These are phyloP conservation scores for Scaptomyza flava DNA, from an alignment of 2,888 invertebrate species.

Conservation along the genomic window DNA sequence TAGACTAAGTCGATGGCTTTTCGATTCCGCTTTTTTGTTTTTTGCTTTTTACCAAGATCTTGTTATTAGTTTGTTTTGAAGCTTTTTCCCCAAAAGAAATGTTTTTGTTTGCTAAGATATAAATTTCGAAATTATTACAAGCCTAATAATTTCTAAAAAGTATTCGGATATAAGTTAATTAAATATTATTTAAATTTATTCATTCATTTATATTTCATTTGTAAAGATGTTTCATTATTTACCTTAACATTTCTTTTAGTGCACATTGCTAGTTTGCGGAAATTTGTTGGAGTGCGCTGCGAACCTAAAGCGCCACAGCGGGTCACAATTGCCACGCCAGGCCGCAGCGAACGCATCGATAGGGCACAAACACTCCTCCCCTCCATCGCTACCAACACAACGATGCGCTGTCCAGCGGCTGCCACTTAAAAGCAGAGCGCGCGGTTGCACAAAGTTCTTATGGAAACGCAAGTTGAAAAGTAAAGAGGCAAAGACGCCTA, in stretches of 20 bases:
- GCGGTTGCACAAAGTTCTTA: constrained; percentile 24
- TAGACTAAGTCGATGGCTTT: constrained; percentile 63
- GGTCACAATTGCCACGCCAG: constrained; percentile 40
- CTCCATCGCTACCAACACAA: constrained; percentile 29
- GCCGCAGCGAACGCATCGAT: constrained; percentile 20
- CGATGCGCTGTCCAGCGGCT: constrained; percentile 54
- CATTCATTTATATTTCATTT: neutral
- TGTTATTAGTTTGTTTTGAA: constrained; percentile 14
- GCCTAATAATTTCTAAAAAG: too few relatives aligned
- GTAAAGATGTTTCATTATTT: neutral
- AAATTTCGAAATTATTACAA: too few relatives aligned
- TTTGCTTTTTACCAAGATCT: constrained; percentile 3
- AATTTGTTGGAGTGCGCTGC: constrained; percentile 24
- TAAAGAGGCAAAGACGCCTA: constrained; percentile 27
- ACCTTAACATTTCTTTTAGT: constrained; percentile 23
- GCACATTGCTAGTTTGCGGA: constrained; percentile 5
- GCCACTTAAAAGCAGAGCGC: constrained; percentile 68
- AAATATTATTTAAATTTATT: neutral
- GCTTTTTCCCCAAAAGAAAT: too few relatives aligned
- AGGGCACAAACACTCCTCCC: neutral
- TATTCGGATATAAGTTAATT: too few relatives aligned
- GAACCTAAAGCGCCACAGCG: constrained; percentile 37
- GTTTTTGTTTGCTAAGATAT: neutral
- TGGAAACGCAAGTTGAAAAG: neutral
- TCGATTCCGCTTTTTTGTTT: constrained; percentile 4